Percentiles rank a stretch among this genome's conserved stretches.
phyloP scores from a whole-genome alignment of 2,888 invertebrate genomes.

The Patella ulyssiponensis region DNA sequence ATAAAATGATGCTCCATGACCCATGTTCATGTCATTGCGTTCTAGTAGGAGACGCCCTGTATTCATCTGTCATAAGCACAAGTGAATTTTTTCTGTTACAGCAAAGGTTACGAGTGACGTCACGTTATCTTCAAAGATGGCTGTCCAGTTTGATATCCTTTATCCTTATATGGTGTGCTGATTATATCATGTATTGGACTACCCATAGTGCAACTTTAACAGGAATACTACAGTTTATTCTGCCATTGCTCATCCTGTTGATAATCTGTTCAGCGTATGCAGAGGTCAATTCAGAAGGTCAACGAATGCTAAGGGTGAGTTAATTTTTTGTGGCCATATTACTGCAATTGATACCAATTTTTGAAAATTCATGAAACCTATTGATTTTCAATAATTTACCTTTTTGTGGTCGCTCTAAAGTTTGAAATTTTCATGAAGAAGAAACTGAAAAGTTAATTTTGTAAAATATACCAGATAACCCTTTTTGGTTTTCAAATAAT shows the following conservation, averaged over 20 bases:
- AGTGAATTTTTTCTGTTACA: conserved; percentile 39
- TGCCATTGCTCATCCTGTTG: conserved; percentile 70
- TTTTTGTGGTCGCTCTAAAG: no score
- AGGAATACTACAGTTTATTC: conserved; percentile 69
- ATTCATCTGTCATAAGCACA: no score
- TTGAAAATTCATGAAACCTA: no score
- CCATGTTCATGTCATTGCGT: no score
- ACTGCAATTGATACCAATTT: no score
- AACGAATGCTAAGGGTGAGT: conserved; percentile 69
- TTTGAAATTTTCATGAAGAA: no score
- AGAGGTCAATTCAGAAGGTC: conserved; percentile 73
- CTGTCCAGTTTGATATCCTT: conserved; percentile 70
- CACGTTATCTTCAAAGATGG: conserved; percentile 72
- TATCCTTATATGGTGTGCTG: conserved; percentile 68
- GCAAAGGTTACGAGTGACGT: conserved; percentile 70
- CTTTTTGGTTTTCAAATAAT: no score
- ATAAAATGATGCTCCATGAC: not conserved
- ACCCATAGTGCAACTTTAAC: conserved; percentile 63
- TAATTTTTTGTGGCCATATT: not conserved
- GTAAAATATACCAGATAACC: no score
- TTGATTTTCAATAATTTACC: no score
- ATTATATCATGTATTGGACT: conserved; percentile 72
- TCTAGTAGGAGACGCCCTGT: no score
- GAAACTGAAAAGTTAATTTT: no score
- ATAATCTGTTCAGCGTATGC: conserved; percentile 72